Percentiles rank a stretch among this genome's conserved stretches.
phyloP scores from a whole-genome alignment of 2,113 vertebrate genomes.

The Scomber scombrus region DNA sequence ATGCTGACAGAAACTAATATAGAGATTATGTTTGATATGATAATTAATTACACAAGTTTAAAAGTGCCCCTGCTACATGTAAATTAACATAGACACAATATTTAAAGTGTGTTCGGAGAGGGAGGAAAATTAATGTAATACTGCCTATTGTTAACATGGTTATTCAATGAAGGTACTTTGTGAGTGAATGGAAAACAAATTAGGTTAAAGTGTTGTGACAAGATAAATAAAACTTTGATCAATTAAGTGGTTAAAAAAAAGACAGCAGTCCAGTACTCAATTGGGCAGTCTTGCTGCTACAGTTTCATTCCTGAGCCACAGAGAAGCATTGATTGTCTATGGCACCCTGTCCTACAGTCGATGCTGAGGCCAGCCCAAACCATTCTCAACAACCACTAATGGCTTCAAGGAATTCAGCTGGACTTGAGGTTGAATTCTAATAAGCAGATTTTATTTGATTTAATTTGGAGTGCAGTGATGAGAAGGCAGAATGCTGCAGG shows the following conservation, averaged over 20 bases:
- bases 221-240: slow-evolving; percentile 81
- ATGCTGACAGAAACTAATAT: slow-evolving; percentile 54
- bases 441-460: slow-evolving; percentile 77
- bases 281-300: slow-evolving; percentile 64
- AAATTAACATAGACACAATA: slow-evolving; percentile 49
- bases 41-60: slow-evolving; percentile 67
- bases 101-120: slow-evolving; percentile 34
- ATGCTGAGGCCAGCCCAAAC: slow-evolving; percentile 73
- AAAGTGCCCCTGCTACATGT: slow-evolving; percentile 39
- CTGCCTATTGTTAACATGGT: slow-evolving; percentile 59
- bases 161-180: slow-evolving; percentile 75
- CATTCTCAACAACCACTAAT: slow-evolving; percentile 76
- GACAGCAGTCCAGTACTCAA: slow-evolving; percentile 46
- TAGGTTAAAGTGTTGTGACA: slow-evolving; percentile 78
- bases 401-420: slow-evolving; percentile 74
- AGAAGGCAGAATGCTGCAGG: slow-evolving; percentile 51
- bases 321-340: slow-evolving; percentile 77
- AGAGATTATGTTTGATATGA: slow-evolving; percentile 69
- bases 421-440: slow-evolving; percentile 76
- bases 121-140: slow-evolving; percentile 17
- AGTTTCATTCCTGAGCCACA: slow-evolving; percentile 73
- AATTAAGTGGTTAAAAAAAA: slow-evolving; percentile 79
- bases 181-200: slow-evolving; percentile 78
- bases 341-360: slow-evolving; percentile 75
- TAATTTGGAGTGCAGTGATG: slow-evolving; percentile 54